A percentile compares a stretch with the other conserved stretches of the same genome.
These are phyloP conservation scores for Lepus timidus DNA, from an alignment of 2,113 vertebrate species.

Conservation along the genomic window DNA sequence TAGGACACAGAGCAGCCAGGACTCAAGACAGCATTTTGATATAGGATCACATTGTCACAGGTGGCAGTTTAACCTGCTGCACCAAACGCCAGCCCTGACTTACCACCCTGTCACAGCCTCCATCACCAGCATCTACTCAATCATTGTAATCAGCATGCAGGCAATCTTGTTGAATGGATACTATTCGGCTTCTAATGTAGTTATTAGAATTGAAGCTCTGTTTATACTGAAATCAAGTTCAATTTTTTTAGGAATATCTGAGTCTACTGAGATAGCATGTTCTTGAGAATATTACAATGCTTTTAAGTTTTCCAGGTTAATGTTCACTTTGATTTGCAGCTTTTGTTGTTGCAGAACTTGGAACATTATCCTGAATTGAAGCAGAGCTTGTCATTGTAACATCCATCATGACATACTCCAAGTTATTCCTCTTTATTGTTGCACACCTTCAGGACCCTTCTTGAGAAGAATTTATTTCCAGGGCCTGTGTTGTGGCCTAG, in stretches of 20 bases:
- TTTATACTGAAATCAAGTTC: not conserved
- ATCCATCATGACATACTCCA: not conserved
- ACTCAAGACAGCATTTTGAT: no score
- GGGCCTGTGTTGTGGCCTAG: no score
- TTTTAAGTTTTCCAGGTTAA: not conserved
- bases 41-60: no score
- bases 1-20: no score
- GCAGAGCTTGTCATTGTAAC: not conserved
- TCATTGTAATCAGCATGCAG: not conserved
- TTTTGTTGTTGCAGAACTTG: slow-evolving; percentile 6
- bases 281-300: not conserved
- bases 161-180: not conserved
- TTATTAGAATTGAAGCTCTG: not conserved
- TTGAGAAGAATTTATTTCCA: not conserved
- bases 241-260: not conserved
- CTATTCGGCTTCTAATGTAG: not conserved
- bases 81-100: no score
- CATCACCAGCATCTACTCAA: not conserved
- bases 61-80: no score
- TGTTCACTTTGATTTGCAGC: slow-evolving; percentile 41
- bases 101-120: not conserved
- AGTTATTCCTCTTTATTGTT: not conserved
- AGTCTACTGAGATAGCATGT: not conserved
- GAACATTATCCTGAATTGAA: not conserved
- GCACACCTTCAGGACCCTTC: not conserved